A percentile compares a stretch with the other conserved stretches of the same genome.
phyloP scores from a whole-genome alignment of 2,888 invertebrate species.

The Anarsia innoxiella region DNA sequence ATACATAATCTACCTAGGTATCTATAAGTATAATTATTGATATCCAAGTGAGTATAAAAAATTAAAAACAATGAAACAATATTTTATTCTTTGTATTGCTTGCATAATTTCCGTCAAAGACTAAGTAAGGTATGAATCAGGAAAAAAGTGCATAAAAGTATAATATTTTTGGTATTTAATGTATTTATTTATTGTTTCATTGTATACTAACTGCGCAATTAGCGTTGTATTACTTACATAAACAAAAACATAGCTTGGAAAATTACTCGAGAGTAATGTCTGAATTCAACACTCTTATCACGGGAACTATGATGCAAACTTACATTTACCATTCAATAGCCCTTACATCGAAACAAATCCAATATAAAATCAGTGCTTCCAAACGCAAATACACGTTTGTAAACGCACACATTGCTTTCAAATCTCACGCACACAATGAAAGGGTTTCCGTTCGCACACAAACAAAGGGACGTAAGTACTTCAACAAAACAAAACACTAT shows the following conservation, averaged over 20 bases:
- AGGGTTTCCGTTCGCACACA: not conserved
- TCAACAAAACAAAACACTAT: no score
- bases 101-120: no score
- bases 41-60: no score
- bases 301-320: not conserved
- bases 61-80: no score
- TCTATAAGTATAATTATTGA: no score
- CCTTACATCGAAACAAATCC: not conserved
- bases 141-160: no score
- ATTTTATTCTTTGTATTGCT: no score
- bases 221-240: conserved; percentile 7
- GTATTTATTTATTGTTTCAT: no score
- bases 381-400: conserved; percentile 5
- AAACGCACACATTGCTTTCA: conserved; percentile 8
- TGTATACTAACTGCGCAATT: conserved; percentile 18
- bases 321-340: no score
- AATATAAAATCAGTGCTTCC: not conserved
- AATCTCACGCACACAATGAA: conserved; percentile 3
- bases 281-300: conserved; percentile 5
- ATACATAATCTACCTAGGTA: no score
- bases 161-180: no score
- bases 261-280: conserved; percentile 10
- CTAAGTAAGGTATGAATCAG: no score
- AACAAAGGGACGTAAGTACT: not conserved
- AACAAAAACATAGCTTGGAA: conserved; percentile 15